A percentile compares a stretch with the other conserved stretches of the same genome.
Evolutionary conservation across 2,113 vertebrate genomes (phyloP).

Genomic region (Dunckerocampus dactyliophorus): DNA sequence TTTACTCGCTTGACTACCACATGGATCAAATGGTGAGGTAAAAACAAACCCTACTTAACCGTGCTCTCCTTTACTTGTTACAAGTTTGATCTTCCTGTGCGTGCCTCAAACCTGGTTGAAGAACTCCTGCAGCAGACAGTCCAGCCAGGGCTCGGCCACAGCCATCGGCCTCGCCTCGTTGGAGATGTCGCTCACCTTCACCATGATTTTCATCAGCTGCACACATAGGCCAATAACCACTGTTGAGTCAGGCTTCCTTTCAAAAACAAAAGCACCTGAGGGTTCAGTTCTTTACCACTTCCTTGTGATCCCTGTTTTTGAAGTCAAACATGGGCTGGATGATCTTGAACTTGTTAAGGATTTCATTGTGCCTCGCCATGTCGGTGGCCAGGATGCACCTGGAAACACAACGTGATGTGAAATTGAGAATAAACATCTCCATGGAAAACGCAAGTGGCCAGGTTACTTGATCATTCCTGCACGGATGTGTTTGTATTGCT

Average conservation of each 20-base stretch:
- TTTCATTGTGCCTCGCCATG: constrained; percentile 74
- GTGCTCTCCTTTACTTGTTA: background rate
- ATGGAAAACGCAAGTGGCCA: background rate
- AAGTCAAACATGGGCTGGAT: constrained; percentile 68
- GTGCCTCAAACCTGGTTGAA: constrained; percentile 70
- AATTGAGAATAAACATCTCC: background rate
- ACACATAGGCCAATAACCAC: background rate
- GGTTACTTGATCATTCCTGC: constrained; percentile 57
- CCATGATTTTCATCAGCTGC: constrained; percentile 74
- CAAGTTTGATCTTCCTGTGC: background rate
- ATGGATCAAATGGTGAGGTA: background rate
- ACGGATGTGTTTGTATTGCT: constrained; percentile 52
- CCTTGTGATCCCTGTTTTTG: constrained; percentile 70
- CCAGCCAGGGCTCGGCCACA: constrained; percentile 75
- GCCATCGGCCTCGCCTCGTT: constrained; percentile 73
- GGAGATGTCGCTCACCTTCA: constrained; percentile 78
- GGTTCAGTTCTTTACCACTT: constrained; percentile 60
- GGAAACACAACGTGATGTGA: background rate
- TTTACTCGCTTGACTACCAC: background rate
- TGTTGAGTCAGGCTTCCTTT: background rate
- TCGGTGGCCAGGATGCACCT: constrained; percentile 71
- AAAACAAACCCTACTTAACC: background rate
- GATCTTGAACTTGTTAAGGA: constrained; percentile 69
- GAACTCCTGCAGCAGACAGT: constrained; percentile 77
- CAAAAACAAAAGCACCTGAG: background rate